Conservation (phyloP, 1,140 invertebrate genomes). For the Thereuonema tuberculata region DNA sequence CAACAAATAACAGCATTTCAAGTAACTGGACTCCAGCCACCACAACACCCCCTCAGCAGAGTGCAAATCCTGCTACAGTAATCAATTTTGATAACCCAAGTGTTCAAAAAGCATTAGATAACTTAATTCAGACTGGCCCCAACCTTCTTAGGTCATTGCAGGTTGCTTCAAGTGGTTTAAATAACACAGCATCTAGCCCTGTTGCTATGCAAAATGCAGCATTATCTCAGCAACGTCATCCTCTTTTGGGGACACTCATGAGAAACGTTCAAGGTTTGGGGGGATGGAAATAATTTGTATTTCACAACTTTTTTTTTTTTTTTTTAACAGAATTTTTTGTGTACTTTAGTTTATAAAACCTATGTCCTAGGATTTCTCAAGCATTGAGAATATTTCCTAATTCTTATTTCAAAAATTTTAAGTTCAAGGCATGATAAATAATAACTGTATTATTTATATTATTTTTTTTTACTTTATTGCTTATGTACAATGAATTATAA, state of each 20-base stretch:
- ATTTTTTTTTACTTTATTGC: too few relatives aligned
- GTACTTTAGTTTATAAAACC: too few relatives aligned
- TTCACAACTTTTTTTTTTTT: too few relatives aligned
- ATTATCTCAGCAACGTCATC: background rate
- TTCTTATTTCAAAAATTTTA: too few relatives aligned
- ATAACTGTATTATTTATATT: too few relatives aligned
- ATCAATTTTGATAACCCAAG: conserved; percentile 35
- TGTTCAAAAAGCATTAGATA: conserved; percentile 35
- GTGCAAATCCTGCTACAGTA: background rate
- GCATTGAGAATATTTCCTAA: too few relatives aligned
- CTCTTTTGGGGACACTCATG: background rate
- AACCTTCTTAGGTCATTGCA: conserved; percentile 17
- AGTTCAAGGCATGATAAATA: too few relatives aligned
- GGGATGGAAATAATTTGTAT: too few relatives aligned
- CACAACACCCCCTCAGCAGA: background rate
- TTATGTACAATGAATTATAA: too few relatives aligned
- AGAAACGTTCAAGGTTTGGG: too few relatives aligned
- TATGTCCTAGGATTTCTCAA: too few relatives aligned
- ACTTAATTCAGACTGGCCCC: conserved; percentile 31
- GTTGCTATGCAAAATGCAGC: background rate
- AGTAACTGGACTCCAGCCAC: background rate
- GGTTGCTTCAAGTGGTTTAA: background rate
- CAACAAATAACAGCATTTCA: background rate
- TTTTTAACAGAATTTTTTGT: too few relatives aligned
- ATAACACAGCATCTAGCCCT: background rate